phyloP scores from a whole-genome alignment of 1,140 invertebrate genomes.

The Pentalonia nigronervosa region DNA sequence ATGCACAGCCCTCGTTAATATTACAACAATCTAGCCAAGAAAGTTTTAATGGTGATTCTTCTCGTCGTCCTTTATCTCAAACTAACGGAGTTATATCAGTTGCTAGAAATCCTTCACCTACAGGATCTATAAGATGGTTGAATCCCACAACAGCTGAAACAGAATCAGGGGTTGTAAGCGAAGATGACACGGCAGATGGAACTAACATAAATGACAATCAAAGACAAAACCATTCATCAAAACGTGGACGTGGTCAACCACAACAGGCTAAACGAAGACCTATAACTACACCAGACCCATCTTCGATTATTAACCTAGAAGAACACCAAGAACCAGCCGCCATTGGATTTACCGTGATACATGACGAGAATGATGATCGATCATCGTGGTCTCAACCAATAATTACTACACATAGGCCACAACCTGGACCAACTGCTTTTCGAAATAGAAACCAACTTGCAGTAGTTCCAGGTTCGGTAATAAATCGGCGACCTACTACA shows the following conservation, averaged over 20 bases:
- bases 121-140: background rate
- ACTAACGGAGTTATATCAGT: background rate
- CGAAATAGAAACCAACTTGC: conserved; percentile 4
- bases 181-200: background rate
- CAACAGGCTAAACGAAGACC: conserved; percentile 4
- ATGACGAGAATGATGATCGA: background rate
- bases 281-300: background rate
- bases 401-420: conserved; percentile 42
- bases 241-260: background rate
- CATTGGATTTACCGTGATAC: conserved; percentile 37
- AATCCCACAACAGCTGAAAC: background rate
- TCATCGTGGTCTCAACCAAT: conserved; percentile 33
- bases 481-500: conserved; percentile 32
- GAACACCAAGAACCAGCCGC: conserved; percentile 22
- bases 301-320: background rate
- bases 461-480: background rate
- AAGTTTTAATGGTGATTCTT: background rate
- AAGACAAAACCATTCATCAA: background rate
- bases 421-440: background rate
- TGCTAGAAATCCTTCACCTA: background rate
- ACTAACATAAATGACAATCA: background rate
- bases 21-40: conserved; percentile 11
- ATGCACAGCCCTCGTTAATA: conserved; percentile 1
- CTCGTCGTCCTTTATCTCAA: background rate
- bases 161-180: background rate